Conservation (phyloP, 2,888 invertebrate genomes). For the Heliconius hortense region DNA sequence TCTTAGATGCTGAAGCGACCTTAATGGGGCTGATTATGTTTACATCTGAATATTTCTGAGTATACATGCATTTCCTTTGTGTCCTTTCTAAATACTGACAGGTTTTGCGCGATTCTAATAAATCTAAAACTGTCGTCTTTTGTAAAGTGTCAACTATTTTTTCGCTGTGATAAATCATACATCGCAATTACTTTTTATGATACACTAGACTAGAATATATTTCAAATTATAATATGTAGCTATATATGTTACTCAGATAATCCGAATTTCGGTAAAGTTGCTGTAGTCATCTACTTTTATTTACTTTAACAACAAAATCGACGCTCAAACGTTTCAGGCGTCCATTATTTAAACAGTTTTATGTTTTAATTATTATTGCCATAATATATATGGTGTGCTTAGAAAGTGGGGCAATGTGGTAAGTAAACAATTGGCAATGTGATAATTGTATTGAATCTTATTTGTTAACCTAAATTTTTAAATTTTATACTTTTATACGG, state of each 20-base stretch:
- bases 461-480: background rate
- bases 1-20: too few relatives aligned
- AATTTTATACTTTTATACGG: background rate
- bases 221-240: background rate
- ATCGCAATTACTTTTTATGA: conserved; percentile 26
- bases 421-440: conserved; percentile 7
- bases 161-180: conserved; percentile 37
- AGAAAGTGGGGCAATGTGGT: conserved; percentile 32
- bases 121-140: conserved; percentile 42
- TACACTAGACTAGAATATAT: background rate
- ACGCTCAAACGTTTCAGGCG: conserved; percentile 24
- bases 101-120: conserved; percentile 34
- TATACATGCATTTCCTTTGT: too few relatives aligned
- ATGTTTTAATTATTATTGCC: background rate
- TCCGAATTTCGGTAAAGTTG: conserved; percentile 14
- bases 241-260: too few relatives aligned
- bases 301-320: conserved; percentile 28
- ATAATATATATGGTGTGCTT: conserved; percentile 27
- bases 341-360: conserved; percentile 25
- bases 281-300: conserved; percentile 24
- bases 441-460: background rate
- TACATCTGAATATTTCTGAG: too few relatives aligned
- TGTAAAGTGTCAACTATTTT: conserved; percentile 40
- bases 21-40: too few relatives aligned
- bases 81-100: background rate